Percentiles rank a stretch among this genome's conserved stretches.
These are phyloP conservation scores for Acrocyrtus sp. DNA, from an alignment of 2,888 invertebrate species.

Conservation along the genomic window DNA sequence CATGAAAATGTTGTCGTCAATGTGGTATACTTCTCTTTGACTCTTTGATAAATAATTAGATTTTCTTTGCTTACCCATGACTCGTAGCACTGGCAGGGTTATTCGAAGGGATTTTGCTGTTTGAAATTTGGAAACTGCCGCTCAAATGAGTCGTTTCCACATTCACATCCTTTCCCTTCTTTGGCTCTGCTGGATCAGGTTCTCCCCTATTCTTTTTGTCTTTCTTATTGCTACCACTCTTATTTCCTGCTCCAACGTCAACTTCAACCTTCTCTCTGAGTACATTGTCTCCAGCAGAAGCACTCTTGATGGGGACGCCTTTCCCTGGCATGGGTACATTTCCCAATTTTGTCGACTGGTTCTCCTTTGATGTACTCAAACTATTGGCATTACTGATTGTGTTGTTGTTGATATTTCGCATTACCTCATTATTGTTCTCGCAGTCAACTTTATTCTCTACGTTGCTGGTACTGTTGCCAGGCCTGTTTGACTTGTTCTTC, in stretches of 20 bases:
- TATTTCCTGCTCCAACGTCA: slow-evolving; percentile 23
- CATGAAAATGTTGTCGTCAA: too few relatives aligned
- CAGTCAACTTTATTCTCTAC: slow-evolving; percentile 29
- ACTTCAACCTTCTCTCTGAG: slow-evolving; percentile 42
- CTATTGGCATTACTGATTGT: slow-evolving; percentile 60
- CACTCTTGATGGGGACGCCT: neutral
- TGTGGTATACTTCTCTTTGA: too few relatives aligned
- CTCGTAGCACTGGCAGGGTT: slow-evolving; percentile 19
- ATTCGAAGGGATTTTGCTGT: slow-evolving; percentile 4
- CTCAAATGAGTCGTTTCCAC: slow-evolving; percentile 12
- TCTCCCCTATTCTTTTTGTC: slow-evolving; percentile 39
- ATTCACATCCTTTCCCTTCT: slow-evolving; percentile 8
- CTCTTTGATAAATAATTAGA: too few relatives aligned
- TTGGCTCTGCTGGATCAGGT: slow-evolving; percentile 5
- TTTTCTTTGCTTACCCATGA: slow-evolving; percentile 47
- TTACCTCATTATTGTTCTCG: slow-evolving; percentile 27
- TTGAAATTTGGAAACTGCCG: slow-evolving; percentile 5
- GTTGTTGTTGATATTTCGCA: slow-evolving; percentile 30
- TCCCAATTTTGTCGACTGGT: slow-evolving; percentile 24
- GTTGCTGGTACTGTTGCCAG: neutral
- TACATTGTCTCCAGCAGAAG: slow-evolving; percentile 33
- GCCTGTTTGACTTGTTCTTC: slow-evolving; percentile 68
- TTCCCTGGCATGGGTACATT: neutral
- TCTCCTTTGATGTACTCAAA: slow-evolving; percentile 64
- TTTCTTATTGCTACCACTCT: slow-evolving; percentile 37